Evolutionary conservation across 2,888 invertebrate genomes (phyloP).

Genomic region (Megamerina dolium): DNA sequence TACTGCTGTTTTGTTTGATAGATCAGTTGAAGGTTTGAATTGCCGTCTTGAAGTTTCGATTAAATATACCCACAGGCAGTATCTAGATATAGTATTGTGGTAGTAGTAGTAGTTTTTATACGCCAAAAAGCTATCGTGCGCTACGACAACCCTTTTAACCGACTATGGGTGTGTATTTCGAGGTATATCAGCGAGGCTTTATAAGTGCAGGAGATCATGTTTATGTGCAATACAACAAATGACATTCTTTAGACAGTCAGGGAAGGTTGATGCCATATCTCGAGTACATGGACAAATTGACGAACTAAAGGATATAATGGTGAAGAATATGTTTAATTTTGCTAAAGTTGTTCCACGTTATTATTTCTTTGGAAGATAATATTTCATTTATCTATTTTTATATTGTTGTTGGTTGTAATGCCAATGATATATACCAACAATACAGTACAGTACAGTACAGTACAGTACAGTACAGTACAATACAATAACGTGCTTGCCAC

Average conservation of each 20-base stretch:
- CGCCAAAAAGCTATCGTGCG: slow-evolving; percentile 19
- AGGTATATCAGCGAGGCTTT: slow-evolving; percentile 12
- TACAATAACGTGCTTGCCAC: too few relatives aligned
- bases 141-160: slow-evolving; percentile 14
- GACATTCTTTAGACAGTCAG: slow-evolving; percentile 83
- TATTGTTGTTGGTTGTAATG: too few relatives aligned
- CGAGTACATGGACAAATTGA: slow-evolving; percentile 86
- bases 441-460: too few relatives aligned
- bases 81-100: too few relatives aligned
- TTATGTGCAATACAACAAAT: slow-evolving; percentile 60
- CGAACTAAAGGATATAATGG: slow-evolving; percentile 92
- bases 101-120: too few relatives aligned
- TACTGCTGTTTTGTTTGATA: slow-evolving; percentile 15
- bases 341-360: slow-evolving; percentile 13
- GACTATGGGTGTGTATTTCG: slow-evolving; percentile 20
- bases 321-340: slow-evolving; percentile 73
- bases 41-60: slow-evolving; percentile 5
- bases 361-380: slow-evolving; percentile 22
- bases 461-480: too few relatives aligned
- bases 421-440: too few relatives aligned
- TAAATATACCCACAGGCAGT: slow-evolving; percentile 13
- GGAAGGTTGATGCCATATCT: slow-evolving; percentile 76
- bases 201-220: slow-evolving; percentile 17
- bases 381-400: too few relatives aligned
- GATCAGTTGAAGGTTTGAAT: slow-evolving; percentile 18